Evolutionary conservation across 2,888 invertebrate genomes (phyloP), one percentile per base, ranked within the genome.

Genomic region (Apotomis turbidana): DNA sequence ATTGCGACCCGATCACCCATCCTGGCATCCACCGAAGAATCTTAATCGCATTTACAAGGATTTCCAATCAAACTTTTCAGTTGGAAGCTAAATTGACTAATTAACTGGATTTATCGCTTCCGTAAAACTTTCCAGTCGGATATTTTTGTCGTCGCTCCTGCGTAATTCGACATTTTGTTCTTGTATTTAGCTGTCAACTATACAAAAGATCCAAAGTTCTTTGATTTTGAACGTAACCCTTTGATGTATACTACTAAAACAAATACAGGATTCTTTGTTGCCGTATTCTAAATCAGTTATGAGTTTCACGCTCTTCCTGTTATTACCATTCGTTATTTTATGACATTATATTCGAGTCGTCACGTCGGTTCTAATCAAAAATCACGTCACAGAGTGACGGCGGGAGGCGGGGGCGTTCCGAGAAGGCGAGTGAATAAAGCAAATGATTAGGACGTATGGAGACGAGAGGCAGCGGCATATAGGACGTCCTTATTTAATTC

Each of bases 51-150:
- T 73, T 77, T 77, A 78, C 78, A 82, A 83, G 78, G 79, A 84
- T 86, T 85, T 82, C 85, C 86, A 89, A 89, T 90, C 87, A 86
- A 88, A 89, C 82, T 87, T 90, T 87, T 87, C 85, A 87, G 78
- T 85, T 78, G 80, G 83, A 87, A 87, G 82, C 85, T 84, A 86
- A 90, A 90, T 90, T 86, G 87, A 89, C 90, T 89, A 91, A 92
- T 91, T 91, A 91, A 90, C 79, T 77, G 80, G 86, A 92, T 92
- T 93, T 91, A 93, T 88, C 81, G 84, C 87, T 90, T 91, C 91
- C 91, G 85, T 80, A 77, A 81, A 87, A 85, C 81, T 87, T 84
- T 85, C 84, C 80, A 83, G 74, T 76, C 79, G 79, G 78, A 81
- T 91, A 90, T 90, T 90, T 91, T 84, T 85, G 85, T 78, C 78